Conservation (phyloP, 2,113 vertebrate genomes). For the Chaetodon auriga region DNA sequence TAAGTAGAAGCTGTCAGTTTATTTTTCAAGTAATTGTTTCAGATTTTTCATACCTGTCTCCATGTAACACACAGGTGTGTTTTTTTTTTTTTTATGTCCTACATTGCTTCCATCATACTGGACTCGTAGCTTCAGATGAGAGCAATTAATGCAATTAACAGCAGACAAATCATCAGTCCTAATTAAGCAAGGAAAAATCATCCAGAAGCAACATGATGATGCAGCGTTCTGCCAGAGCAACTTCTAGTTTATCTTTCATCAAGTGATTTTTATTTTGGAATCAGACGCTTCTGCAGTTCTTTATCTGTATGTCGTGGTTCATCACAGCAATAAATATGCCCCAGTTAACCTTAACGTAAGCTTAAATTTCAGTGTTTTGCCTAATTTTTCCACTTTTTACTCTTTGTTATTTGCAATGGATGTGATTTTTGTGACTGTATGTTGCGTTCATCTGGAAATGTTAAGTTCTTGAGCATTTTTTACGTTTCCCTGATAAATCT, state of each 20-base stretch:
- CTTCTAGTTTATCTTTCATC: neutral
- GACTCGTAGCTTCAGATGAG: neutral
- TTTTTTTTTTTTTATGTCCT: neutral
- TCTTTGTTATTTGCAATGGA: neutral
- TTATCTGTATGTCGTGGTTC: neutral
- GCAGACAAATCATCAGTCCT: neutral
- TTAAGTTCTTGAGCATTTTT: neutral
- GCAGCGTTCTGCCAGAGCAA: neutral
- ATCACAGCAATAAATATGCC: neutral
- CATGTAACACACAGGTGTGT: neutral
- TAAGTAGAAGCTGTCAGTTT: neutral
- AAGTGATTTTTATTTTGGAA: neutral
- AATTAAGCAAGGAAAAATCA: neutral
- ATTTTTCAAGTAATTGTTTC: conserved; percentile 9
- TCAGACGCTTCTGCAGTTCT: conserved; percentile 2
- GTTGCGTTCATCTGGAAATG: neutral
- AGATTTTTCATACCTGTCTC: neutral
- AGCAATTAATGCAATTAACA: neutral
- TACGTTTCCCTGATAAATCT: neutral
- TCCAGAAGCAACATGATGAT: neutral
- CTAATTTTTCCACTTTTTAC: neutral
- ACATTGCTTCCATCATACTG: neutral
- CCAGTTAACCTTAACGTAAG: neutral
- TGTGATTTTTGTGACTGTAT: neutral
- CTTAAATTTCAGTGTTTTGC: neutral